These are phyloP conservation scores for Gonioctena quinquepunctata DNA, from an alignment of 1,140 invertebrate species.

Conservation along the genomic window DNA sequence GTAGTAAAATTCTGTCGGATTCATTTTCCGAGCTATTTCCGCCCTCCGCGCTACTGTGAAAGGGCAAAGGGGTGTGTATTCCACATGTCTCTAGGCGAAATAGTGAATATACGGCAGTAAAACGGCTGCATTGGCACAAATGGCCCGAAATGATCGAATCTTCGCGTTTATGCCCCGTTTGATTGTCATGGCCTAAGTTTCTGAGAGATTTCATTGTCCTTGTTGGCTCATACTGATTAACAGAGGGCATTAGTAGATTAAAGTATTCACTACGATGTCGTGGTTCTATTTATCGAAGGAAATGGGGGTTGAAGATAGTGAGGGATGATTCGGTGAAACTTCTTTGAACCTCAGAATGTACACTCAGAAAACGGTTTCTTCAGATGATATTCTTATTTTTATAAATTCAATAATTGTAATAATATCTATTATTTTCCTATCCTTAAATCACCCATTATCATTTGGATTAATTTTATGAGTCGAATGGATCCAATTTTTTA, in stretches of 20 bases:
- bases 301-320: background rate
- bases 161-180: constrained; percentile 41
- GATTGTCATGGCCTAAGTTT: constrained; percentile 40
- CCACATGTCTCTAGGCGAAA: background rate
- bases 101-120: constrained; percentile 23
- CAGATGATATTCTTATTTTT: too few relatives aligned
- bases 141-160: constrained; percentile 49
- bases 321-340: background rate
- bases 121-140: constrained; percentile 48
- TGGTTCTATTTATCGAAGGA: constrained; percentile 8
- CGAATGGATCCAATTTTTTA: too few relatives aligned
- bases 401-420: too few relatives aligned
- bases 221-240: constrained; percentile 12
- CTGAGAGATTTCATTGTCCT: constrained; percentile 26
- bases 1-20: too few relatives aligned
- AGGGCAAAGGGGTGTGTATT: background rate
- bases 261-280: constrained; percentile 19
- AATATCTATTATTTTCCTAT: too few relatives aligned
- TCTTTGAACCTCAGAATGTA: background rate
- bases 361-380: background rate
- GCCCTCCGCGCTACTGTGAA: background rate
- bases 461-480: too few relatives aligned
- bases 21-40: too few relatives aligned
- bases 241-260: constrained; percentile 35
- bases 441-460: too few relatives aligned